phyloP scores from a whole-genome alignment of 2,888 invertebrate species.

The Achlya flavicornis region DNA sequence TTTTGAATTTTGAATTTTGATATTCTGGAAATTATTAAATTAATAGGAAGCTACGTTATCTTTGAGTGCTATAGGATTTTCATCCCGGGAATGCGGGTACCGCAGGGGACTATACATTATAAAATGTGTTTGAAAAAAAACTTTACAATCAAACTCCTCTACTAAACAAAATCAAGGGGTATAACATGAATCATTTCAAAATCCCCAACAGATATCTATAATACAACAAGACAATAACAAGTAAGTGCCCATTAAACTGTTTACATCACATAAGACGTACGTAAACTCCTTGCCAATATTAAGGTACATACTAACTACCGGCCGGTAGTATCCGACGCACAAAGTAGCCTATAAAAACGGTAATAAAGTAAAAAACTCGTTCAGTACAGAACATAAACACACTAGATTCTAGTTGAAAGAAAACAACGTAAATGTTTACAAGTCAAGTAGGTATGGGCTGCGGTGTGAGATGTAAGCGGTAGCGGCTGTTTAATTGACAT shows the following conservation, averaged over 20 bases:
- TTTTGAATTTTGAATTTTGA: no score
- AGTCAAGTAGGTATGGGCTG: conserved; percentile 53
- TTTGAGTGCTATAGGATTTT: no score
- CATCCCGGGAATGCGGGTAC: no score
- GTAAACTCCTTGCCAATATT: not conserved
- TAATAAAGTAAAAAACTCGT: conserved; percentile 74
- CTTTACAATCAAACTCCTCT: no score
- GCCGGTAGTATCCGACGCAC: conserved; percentile 38
- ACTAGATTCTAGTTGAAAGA: conserved; percentile 67
- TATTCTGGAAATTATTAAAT: no score
- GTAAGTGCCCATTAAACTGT: not conserved
- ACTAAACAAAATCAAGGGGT: not conserved
- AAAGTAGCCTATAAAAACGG: conserved; percentile 60
- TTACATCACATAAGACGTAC: not conserved
- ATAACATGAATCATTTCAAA: not conserved
- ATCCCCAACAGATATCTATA: not conserved
- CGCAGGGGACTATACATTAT: no score
- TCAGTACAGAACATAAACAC: conserved; percentile 65
- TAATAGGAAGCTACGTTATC: no score
- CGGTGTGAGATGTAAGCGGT: conserved; percentile 31
- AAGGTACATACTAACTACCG: not conserved
- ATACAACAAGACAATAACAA: not conserved
- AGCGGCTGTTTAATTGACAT: not conserved
- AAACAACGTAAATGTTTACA: conserved; percentile 76
- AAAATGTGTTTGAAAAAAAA: no score